phyloP scores from a whole-genome alignment of 2,797 vertebrate genomes.

The Lutjanus campechanus region DNA sequence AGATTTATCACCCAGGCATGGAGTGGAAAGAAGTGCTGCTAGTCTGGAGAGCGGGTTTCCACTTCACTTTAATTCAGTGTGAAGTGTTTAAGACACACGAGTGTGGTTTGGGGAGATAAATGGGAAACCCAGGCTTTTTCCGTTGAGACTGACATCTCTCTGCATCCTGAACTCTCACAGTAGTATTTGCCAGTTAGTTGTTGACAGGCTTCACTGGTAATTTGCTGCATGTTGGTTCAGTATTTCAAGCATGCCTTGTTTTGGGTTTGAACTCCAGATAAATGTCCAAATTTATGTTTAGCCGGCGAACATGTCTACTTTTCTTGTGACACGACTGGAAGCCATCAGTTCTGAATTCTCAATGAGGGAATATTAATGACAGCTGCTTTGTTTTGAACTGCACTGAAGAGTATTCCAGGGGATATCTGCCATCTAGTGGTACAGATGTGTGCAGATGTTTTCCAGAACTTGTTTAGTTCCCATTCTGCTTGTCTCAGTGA shows the following conservation, averaged over 20 bases:
- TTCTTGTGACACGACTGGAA: conserved; percentile 6
- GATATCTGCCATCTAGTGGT: conserved; percentile 76
- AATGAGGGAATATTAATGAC: conserved; percentile 35
- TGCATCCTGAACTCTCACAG: conserved; percentile 38
- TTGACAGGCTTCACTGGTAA: conserved; percentile 20
- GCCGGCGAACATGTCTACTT: neutral
- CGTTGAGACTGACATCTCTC: conserved; percentile 51
- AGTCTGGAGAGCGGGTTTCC: conserved; percentile 67
- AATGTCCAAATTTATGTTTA: conserved; percentile 20
- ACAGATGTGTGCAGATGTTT: conserved; percentile 66
- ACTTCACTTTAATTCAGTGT: conserved; percentile 75
- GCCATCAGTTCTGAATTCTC: conserved; percentile 20
- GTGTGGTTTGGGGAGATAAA: conserved; percentile 61
- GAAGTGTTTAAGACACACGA: conserved; percentile 72
- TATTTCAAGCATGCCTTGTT: conserved; percentile 23
- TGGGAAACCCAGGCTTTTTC: conserved; percentile 61
- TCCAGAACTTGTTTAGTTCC: neutral
- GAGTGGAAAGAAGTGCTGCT: conserved; percentile 72
- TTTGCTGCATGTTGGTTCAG: conserved; percentile 23
- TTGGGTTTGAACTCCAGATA: conserved; percentile 7
- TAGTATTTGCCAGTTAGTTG: conserved; percentile 16
- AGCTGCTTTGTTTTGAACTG: conserved; percentile 14
- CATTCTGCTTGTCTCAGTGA: neutral
- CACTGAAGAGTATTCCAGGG: conserved; percentile 20
- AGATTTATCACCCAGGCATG: conserved; percentile 68